These are phyloP conservation scores for Drosophila murphyi DNA, from an alignment of 1,140 invertebrate species.

Conservation along the genomic window DNA sequence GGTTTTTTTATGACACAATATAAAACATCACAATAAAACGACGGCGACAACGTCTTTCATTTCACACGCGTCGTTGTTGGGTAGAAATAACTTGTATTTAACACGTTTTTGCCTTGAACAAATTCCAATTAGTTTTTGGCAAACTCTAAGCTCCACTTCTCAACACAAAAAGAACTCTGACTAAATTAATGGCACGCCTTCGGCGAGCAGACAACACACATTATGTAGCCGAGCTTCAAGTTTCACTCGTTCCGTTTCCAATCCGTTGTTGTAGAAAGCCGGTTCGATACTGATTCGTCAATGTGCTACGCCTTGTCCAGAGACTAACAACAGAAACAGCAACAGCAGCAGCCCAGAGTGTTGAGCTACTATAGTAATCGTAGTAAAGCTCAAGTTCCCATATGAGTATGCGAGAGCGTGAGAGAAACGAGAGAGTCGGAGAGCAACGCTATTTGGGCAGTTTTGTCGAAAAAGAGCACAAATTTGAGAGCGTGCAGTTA, in stretches of 20 bases:
- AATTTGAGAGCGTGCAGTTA: constrained; percentile 14
- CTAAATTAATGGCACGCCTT: constrained; percentile 45
- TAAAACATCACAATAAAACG: constrained; percentile 1
- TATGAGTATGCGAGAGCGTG: constrained; percentile 29
- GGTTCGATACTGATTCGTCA: constrained; percentile 83
- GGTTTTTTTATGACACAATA: constrained; percentile 38
- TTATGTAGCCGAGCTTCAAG: constrained; percentile 47
- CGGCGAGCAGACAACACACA: constrained; percentile 53
- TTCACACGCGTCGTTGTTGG: constrained; percentile 15
- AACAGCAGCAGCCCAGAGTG: constrained; percentile 31
- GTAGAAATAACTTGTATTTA: constrained; percentile 18
- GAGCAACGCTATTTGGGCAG: not conserved
- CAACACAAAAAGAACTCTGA: constrained; percentile 20
- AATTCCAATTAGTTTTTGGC: constrained; percentile 48
- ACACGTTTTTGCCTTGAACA: constrained; percentile 22
- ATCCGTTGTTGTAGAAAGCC: constrained; percentile 83
- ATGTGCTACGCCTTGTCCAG: constrained; percentile 73
- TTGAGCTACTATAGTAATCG: constrained; percentile 60
- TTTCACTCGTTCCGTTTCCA: constrained; percentile 65
- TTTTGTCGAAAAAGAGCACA: not conserved
- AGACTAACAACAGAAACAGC: constrained; percentile 28
- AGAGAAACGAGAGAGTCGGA: constrained; percentile 27
- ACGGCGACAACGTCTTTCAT: constrained; percentile 1
- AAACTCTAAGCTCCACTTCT: constrained; percentile 47
- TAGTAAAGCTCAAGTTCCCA: constrained; percentile 71